phyloP scores from a whole-genome alignment of 53 echinoderm and acorn worm species.

The Holothuria scabra region DNA sequence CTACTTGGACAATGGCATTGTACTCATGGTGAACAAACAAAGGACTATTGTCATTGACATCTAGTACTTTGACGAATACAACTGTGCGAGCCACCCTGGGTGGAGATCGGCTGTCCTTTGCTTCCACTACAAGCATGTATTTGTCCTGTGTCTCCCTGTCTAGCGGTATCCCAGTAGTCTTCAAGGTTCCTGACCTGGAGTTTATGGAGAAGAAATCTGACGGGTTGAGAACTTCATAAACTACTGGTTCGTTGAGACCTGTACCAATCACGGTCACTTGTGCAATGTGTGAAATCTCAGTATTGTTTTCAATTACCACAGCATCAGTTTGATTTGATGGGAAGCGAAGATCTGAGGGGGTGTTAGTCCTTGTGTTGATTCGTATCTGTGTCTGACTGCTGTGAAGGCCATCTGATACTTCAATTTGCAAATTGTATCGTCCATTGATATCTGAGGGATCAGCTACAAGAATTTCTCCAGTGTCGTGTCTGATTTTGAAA shows the following conservation, averaged over 20 bases:
- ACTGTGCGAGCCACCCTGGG: constrained; percentile 85
- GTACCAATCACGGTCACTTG: constrained; percentile 86
- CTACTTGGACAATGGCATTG: constrained; percentile 96
- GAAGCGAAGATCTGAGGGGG: constrained; percentile 76
- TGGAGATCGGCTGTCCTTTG: constrained; percentile 55
- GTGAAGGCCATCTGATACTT: constrained; percentile 91
- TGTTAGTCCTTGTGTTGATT: constrained; percentile 66
- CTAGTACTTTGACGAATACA: constrained; percentile 81
- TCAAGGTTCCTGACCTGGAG: constrained; percentile 77
- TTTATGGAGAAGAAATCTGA: constrained; percentile 82
- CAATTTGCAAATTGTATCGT: constrained; percentile 74
- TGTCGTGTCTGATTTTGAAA: constrained; percentile 65
- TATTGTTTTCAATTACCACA: constrained; percentile 81
- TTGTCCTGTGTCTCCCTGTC: constrained; percentile 81
- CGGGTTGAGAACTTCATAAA: constrained; percentile 88
- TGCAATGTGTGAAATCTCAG: constrained; percentile 75
- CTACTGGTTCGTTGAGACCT: constrained; percentile 85
- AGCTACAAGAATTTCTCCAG: constrained; percentile 76
- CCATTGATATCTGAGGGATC: constrained; percentile 60
- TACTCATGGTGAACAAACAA: constrained; percentile 91
- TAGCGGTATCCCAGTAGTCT: constrained; percentile 83
- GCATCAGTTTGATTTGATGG: constrained; percentile 83
- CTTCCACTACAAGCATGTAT: constrained; percentile 91
- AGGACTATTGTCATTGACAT: constrained; percentile 92
- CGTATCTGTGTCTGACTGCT: constrained; percentile 67